Conservation (phyloP, 1,140 invertebrate genomes). For the Hyposmocoma kahamanoa region DNA sequence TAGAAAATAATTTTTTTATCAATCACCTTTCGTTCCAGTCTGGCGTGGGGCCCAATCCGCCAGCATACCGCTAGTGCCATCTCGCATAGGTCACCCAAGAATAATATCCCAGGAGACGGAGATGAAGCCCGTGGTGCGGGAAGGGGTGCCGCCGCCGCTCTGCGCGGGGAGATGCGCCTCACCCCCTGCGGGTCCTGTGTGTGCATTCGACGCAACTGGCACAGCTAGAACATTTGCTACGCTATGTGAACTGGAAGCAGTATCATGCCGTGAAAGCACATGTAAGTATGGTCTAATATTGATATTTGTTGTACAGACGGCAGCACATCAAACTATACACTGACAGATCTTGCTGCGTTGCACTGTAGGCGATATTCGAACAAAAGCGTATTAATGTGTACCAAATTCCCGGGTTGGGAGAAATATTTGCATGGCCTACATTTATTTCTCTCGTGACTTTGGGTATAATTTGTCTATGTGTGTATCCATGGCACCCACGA, state of each 20-base stretch:
- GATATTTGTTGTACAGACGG: no score
- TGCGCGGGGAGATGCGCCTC: conserved; percentile 63
- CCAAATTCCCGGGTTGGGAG: no score
- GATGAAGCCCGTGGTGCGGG: conserved; percentile 33
- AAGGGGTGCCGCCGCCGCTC: conserved; percentile 53
- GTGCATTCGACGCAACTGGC: conserved; percentile 70
- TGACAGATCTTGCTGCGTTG: not conserved
- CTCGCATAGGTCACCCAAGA: conserved; percentile 30
- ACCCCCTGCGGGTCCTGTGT: conserved; percentile 66
- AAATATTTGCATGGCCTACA: no score
- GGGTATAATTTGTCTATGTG: no score
- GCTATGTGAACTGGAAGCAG: conserved; percentile 67
- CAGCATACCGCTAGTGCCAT: conserved; percentile 38
- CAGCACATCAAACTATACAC: no score
- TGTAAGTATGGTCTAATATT: conserved; percentile 53
- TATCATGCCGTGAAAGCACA: conserved; percentile 69
- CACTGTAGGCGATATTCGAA: no score
- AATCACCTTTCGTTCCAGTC: no score
- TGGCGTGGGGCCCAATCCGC: conserved; percentile 36
- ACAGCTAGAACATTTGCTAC: conserved; percentile 71
- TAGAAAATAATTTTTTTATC: conserved; percentile 9
- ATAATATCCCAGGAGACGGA: conserved; percentile 19
- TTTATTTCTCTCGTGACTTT: no score
- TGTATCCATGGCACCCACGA: no score
- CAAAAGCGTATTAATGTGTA: no score